Percentiles rank a stretch among this genome's conserved stretches.
phyloP scores from a whole-genome alignment of 2,113 vertebrate genomes.

The Tetrax tetrax region DNA sequence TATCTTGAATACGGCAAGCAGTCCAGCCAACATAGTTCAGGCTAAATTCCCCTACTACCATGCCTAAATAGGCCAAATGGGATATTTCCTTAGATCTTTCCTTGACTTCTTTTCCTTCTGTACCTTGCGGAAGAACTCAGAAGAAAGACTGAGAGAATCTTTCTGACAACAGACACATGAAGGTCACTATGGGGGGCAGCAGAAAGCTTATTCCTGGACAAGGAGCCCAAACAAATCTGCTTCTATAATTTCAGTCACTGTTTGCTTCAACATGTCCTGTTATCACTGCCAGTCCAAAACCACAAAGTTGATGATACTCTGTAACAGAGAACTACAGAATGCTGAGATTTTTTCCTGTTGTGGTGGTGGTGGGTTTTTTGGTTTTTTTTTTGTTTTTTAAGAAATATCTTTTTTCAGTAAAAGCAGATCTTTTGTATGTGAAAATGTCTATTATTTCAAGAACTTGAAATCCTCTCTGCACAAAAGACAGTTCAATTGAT shows the following conservation, averaged over 20 bases:
- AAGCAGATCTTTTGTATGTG: not conserved
- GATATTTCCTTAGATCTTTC: not conserved
- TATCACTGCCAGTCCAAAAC: not conserved
- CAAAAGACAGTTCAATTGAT: not conserved
- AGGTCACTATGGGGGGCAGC: not conserved
- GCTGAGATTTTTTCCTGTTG: not conserved
- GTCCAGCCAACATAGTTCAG: not conserved
- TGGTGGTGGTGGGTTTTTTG: too few species aligned
- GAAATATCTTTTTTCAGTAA: not conserved
- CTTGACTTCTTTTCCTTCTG: not conserved
- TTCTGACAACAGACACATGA: not conserved
- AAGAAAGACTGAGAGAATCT: not conserved
- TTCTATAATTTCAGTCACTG: not conserved
- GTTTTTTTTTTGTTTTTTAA: not conserved
- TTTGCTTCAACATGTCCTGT: not conserved
- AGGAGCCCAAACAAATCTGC: not conserved
- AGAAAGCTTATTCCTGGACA: not conserved
- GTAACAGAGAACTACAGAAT: not conserved
- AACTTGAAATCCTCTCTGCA: not conserved
- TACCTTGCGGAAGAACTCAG: not conserved
- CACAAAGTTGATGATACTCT: not conserved
- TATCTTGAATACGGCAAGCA: not conserved
- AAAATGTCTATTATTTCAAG: not conserved
- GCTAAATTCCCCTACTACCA: not conserved
- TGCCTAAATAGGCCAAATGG: not conserved